phyloP scores from a whole-genome alignment of 2,888 invertebrate genomes.

The Cephus spinipes region DNA sequence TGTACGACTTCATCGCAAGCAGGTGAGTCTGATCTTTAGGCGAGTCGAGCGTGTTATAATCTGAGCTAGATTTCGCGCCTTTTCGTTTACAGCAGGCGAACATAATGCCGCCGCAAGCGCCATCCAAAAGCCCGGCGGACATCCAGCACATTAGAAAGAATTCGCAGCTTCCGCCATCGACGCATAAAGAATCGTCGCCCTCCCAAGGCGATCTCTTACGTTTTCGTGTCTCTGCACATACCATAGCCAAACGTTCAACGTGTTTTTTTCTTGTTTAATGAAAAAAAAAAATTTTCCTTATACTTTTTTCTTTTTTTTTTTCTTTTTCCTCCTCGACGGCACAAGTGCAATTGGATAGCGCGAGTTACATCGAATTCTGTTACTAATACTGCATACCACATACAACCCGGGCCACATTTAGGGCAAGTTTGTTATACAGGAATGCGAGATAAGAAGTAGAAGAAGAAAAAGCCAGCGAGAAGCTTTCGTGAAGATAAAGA shows the following conservation, averaged over 20 bases:
- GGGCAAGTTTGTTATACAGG: background rate
- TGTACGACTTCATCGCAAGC: conserved; percentile 68
- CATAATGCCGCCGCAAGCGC: conserved; percentile 84
- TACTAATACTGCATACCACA: background rate
- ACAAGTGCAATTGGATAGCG: background rate
- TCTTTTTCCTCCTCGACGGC: conserved; percentile 4
- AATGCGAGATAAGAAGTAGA: background rate
- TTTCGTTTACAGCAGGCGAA: conserved; percentile 88
- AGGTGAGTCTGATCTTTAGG: conserved; percentile 60
- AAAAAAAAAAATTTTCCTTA: background rate
- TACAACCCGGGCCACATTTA: background rate
- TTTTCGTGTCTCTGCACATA: conserved; percentile 59
- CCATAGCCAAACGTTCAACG: background rate
- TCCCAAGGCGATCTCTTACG: conserved; percentile 63
- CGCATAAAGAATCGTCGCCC: conserved; percentile 72
- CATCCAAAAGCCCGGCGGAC: conserved; percentile 87
- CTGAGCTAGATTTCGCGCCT: conserved; percentile 60
- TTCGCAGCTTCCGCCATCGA: conserved; percentile 85
- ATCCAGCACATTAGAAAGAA: conserved; percentile 94
- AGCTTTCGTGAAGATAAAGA: background rate
- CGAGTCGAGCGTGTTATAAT: conserved; percentile 61
- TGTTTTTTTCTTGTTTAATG: background rate
- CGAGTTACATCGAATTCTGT: background rate
- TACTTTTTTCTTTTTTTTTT: conserved; percentile 10
- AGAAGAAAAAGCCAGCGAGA: background rate